Evolutionary conservation across 2,113 vertebrate genomes (phyloP).

Genomic region (Epinephelus cyanopodus): DNA sequence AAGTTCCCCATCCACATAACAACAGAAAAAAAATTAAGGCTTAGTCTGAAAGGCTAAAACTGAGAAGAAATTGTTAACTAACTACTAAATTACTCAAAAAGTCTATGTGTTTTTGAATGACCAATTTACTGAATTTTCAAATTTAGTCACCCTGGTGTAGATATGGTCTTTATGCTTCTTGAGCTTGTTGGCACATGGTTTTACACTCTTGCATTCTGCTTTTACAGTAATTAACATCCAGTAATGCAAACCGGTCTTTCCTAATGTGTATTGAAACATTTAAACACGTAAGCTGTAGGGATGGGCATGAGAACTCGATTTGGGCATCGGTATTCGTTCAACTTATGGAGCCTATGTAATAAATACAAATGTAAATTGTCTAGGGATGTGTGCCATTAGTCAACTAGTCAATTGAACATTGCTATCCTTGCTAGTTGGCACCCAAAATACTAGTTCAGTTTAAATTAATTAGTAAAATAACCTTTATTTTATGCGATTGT

Average conservation of each 20-base stretch:
- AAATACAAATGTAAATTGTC: no score
- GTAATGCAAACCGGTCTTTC: constrained; percentile 10
- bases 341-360: no score
- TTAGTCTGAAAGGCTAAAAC: not conserved
- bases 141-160: constrained; percentile 2
- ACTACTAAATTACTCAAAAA: no score
- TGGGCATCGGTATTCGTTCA: no score
- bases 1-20: not conserved
- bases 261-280: not conserved
- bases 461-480: no score
- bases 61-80: not conserved
- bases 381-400: no score
- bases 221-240: constrained; percentile 26
- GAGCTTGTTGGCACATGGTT: constrained; percentile 27
- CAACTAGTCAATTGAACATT: no score
- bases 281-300: not conserved
- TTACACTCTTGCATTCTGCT: constrained; percentile 31
- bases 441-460: no score
- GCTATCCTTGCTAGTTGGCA: no score
- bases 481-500: no score
- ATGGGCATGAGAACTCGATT: no score
- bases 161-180: constrained; percentile 25
- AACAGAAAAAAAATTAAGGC: not conserved
- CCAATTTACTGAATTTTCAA: not conserved
- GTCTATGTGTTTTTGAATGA: no score